phyloP scores from a whole-genome alignment of 2,888 invertebrate species.

The Lymantria dispar region DNA sequence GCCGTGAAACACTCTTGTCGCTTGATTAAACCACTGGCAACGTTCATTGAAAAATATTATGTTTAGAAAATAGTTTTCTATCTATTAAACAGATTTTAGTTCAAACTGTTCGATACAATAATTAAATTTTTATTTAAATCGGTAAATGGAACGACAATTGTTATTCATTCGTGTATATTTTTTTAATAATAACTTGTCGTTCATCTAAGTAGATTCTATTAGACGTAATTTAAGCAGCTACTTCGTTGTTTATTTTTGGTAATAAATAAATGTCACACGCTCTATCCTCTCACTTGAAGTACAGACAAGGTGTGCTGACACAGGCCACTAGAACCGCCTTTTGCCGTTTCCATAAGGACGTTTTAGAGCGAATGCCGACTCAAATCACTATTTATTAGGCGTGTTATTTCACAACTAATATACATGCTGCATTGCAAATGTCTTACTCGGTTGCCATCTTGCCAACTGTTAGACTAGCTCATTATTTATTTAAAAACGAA shows the following conservation, averaged over 20 bases:
- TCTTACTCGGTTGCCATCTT: conserved; percentile 22
- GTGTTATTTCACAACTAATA: conserved; percentile 51
- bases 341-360: conserved; percentile 57
- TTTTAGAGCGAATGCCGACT: conserved; percentile 50
- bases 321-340: conserved; percentile 56
- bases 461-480: conserved; percentile 18
- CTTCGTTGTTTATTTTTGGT: background rate
- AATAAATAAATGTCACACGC: conserved; percentile 3
- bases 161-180: too few species aligned
- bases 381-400: conserved; percentile 70
- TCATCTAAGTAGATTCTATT: too few species aligned
- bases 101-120: too few species aligned
- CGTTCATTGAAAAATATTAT: too few species aligned
- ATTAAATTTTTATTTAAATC: too few species aligned
- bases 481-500: conserved; percentile 14
- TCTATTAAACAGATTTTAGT: too few species aligned
- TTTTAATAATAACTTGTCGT: background rate
- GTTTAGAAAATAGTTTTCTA: too few species aligned
- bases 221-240: too few species aligned
- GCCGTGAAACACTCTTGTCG: too few species aligned
- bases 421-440: conserved; percentile 26
- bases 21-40: too few species aligned
- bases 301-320: conserved; percentile 34
- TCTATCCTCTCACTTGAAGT: conserved; percentile 7
- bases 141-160: too few species aligned